Percentiles rank a stretch among this genome's conserved stretches.
These are phyloP conservation scores for Lithophane leautieri DNA, from an alignment of 2,888 invertebrate genomes.

Conservation along the genomic window DNA sequence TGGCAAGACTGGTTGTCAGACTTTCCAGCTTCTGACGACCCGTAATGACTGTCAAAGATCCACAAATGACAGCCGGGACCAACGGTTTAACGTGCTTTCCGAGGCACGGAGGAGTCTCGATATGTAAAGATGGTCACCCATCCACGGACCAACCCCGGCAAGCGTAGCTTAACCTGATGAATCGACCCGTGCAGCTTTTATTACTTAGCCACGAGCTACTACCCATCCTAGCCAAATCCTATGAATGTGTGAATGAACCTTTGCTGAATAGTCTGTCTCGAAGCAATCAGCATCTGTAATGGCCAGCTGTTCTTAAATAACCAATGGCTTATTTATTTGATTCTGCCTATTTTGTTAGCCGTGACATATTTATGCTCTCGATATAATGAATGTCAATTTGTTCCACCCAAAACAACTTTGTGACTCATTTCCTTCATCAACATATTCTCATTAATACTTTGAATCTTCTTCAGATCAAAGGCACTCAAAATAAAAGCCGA, in stretches of 20 bases:
- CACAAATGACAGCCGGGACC: no score
- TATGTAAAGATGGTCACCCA: no score
- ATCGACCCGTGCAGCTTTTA: no score
- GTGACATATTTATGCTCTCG: slow-evolving; percentile 31
- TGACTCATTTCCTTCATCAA: slow-evolving; percentile 53
- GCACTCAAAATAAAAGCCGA: slow-evolving; percentile 37
- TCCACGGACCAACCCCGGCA: no score
- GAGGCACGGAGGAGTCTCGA: no score
- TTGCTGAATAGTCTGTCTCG: neutral
- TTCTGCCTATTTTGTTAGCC: neutral
- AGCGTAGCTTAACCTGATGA: no score
- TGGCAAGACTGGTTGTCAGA: no score
- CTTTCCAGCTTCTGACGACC: no score
- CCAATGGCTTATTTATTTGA: neutral
- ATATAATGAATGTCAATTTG: slow-evolving; percentile 16
- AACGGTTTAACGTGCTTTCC: no score
- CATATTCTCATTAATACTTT: slow-evolving; percentile 32
- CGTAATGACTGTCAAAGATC: no score
- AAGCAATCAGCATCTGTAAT: neutral
- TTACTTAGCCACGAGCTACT: no score
- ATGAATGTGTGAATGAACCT: neutral
- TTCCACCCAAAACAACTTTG: slow-evolving; percentile 16
- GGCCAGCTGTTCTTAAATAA: neutral
- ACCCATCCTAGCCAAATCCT: neutral
- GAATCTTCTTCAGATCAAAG: slow-evolving; percentile 53